Conservation (phyloP, 2,888 invertebrate genomes). For the Plagodis pulveraria region DNA sequence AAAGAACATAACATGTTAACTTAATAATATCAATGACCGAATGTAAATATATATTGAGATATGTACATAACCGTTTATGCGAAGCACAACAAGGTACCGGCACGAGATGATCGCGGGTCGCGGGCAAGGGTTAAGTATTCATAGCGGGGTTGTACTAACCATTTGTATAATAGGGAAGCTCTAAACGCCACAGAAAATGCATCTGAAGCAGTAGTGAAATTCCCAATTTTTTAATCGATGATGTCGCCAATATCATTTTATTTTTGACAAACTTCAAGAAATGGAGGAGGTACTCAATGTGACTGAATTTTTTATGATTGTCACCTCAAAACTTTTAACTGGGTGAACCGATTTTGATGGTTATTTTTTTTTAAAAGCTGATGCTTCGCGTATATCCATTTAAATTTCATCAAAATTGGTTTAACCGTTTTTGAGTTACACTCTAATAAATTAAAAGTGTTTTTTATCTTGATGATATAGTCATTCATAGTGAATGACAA, state of each 20-base stretch:
- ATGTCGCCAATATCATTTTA: no score
- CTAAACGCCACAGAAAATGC: slow-evolving; percentile 5
- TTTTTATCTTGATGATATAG: no score
- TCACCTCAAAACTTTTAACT: background rate
- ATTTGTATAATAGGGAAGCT: slow-evolving; percentile 47
- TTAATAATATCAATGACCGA: no score
- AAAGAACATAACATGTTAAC: no score
- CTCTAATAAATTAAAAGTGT: no score
- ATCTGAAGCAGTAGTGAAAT: background rate
- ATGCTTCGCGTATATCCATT: no score
- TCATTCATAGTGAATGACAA: no score
- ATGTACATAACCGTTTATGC: background rate
- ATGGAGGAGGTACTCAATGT: background rate
- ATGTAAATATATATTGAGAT: no score
- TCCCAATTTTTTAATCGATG: background rate
- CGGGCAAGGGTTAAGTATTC: slow-evolving; percentile 48
- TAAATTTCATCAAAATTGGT: no score
- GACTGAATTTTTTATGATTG: background rate
- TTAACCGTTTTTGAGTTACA: no score
- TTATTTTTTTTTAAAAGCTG: no score
- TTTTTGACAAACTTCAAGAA: background rate
- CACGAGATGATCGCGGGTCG: slow-evolving; percentile 6
- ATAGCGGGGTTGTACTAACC: slow-evolving; percentile 49
- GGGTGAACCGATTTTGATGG: background rate
- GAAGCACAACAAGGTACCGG: slow-evolving; percentile 2